These are phyloP conservation scores for Melieria picta DNA, from an alignment of 2,888 invertebrate genomes.

Conservation along the genomic window DNA sequence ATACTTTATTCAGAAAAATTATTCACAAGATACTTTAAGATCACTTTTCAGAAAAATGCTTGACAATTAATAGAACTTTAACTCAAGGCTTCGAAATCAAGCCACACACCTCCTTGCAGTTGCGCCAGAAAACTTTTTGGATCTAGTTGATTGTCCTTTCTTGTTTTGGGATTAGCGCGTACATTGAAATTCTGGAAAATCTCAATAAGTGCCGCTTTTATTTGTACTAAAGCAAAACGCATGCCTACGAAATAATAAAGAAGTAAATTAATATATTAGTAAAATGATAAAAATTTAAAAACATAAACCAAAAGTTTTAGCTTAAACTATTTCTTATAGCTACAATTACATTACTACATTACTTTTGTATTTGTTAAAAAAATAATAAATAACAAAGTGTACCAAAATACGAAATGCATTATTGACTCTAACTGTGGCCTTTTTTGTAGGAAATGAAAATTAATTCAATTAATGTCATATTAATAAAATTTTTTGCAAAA, in stretches of 20 bases:
- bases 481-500: neutral
- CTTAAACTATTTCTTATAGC: too few relatives aligned
- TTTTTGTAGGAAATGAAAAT: too few relatives aligned
- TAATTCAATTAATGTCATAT: neutral
- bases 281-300: neutral
- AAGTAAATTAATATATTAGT: slow-evolving; percentile 3
- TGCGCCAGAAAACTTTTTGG: slow-evolving; percentile 48
- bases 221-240: slow-evolving; percentile 60
- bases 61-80: neutral
- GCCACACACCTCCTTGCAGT: slow-evolving; percentile 55
- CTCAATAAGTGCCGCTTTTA: slow-evolving; percentile 58
- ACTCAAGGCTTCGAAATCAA: slow-evolving; percentile 52
- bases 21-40: too few relatives aligned
- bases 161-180: slow-evolving; percentile 55
- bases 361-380: too few relatives aligned
- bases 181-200: slow-evolving; percentile 59
- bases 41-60: too few relatives aligned
- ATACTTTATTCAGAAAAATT: too few relatives aligned
- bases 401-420: too few relatives aligned
- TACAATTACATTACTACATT: too few relatives aligned
- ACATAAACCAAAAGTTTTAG: too few relatives aligned
- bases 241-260: slow-evolving; percentile 49
- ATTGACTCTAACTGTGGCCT: too few relatives aligned
- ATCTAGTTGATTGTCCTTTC: slow-evolving; percentile 55
- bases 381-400: too few relatives aligned